Conservation (phyloP, 2,797 vertebrate genomes). For the Apodemus agrarius region DNA sequence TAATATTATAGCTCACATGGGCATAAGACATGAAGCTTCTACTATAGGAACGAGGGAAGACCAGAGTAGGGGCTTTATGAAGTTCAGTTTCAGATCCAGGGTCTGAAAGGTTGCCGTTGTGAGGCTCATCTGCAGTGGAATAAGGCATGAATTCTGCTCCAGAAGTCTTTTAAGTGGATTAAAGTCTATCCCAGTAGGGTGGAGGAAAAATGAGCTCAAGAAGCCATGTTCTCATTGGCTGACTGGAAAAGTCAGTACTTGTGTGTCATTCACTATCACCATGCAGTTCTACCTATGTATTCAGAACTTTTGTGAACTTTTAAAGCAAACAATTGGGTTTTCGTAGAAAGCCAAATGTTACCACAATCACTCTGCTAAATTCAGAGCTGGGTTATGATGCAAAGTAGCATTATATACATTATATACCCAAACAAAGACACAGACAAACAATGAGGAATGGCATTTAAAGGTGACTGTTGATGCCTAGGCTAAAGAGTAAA, state of each 20-base stretch:
- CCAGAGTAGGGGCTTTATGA: neutral
- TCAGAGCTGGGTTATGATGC: neutral
- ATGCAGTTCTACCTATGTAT: neutral
- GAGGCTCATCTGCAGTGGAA: neutral
- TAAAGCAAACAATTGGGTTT: neutral
- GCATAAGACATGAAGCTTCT: neutral
- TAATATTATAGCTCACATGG: constrained; percentile 14
- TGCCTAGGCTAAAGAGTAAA: neutral
- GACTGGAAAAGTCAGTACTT: neutral
- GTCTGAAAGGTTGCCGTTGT: neutral
- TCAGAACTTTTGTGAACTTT: neutral
- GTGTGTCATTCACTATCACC: neutral
- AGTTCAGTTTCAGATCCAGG: neutral
- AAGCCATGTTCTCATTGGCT: neutral
- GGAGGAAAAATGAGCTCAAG: neutral
- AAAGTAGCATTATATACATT: neutral
- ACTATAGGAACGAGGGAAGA: constrained; percentile 12
- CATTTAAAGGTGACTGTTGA: neutral
- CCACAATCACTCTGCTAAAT: neutral
- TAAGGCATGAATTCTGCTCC: neutral
- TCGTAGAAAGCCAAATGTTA: neutral
- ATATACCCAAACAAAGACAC: constrained; percentile 14
- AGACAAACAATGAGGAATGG: neutral
- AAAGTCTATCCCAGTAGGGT: neutral
- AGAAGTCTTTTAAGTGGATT: neutral